Evolutionary conservation across 2,888 invertebrate genomes (phyloP).

Genomic region (Diplolepis rosae): DNA sequence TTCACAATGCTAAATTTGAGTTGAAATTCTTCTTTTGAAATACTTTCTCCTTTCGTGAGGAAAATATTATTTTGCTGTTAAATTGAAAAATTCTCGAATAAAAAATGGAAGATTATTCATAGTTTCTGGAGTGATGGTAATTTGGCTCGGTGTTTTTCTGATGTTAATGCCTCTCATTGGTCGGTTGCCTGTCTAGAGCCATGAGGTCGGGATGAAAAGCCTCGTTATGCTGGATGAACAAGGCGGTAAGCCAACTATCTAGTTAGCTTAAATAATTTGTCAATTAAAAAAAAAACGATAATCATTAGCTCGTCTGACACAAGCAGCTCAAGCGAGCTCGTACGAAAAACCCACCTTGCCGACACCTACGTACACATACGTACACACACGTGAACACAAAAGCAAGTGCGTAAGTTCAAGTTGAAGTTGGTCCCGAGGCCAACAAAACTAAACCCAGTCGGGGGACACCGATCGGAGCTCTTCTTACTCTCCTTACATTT

Average conservation of each 20-base stretch:
- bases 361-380: conserved; percentile 29
- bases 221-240: conserved; percentile 99
- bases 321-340: conserved; percentile 28
- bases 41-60: conserved; percentile 32
- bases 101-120: conserved; percentile 31
- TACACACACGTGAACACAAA: conserved; percentile 32
- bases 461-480: conserved; percentile 23
- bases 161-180: conserved; percentile 70
- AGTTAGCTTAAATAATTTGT: conserved; percentile 60
- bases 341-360: conserved; percentile 31
- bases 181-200: conserved; percentile 91
- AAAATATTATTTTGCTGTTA: conserved; percentile 34
- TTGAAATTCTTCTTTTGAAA: conserved; percentile 39
- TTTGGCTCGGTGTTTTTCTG: conserved; percentile 54
- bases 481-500: conserved; percentile 25
- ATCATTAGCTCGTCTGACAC: conserved; percentile 22
- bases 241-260: conserved; percentile 93
- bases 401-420: conserved; percentile 26
- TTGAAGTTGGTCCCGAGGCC: conserved; percentile 23
- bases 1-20: too few relatives aligned
- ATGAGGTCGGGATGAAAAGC: conserved; percentile 99
- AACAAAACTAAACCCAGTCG: conserved; percentile 18
- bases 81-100: conserved; percentile 6
- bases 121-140: conserved; percentile 38
- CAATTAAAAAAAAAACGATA: conserved; percentile 31